Conservation (phyloP, 1,140 invertebrate genomes). For the Eupristina koningsbergeri region DNA sequence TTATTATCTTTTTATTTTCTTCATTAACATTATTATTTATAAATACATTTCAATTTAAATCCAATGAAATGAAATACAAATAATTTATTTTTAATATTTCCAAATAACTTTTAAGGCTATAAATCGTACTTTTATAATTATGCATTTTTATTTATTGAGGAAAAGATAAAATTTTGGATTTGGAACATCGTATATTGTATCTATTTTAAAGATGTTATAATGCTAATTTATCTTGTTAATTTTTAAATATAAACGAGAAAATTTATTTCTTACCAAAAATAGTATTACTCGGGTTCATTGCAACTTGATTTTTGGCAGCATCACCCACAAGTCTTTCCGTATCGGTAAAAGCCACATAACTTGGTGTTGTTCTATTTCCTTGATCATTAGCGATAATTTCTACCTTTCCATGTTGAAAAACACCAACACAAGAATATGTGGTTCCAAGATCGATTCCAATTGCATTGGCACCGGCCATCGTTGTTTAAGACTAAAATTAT, state of each 20-base stretch:
- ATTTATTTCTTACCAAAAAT: constrained; percentile 75
- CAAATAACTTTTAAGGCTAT: neutral
- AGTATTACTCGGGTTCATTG: constrained; percentile 84
- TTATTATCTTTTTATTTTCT: too few relatives aligned
- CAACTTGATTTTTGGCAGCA: constrained; percentile 84
- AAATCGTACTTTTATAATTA: neutral
- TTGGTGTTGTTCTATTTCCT: constrained; percentile 91
- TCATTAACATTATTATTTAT: too few relatives aligned
- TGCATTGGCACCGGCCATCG: constrained; percentile 72
- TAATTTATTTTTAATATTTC: too few relatives aligned
- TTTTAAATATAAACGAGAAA: neutral
- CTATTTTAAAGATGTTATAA: neutral
- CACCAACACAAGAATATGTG: constrained; percentile 86
- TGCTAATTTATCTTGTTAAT: neutral
- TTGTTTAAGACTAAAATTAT: constrained; percentile 41
- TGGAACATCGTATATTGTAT: too few relatives aligned
- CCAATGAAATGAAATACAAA: too few relatives aligned
- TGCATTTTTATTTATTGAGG: neutral
- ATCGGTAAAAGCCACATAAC: constrained; percentile 93
- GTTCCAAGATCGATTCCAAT: constrained; percentile 85
- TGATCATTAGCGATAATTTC: constrained; percentile 95
- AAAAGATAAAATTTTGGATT: too few relatives aligned
- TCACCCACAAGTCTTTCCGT: constrained; percentile 91
- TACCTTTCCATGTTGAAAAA: constrained; percentile 88
- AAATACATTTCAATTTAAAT: too few relatives aligned